These are phyloP conservation scores for Typhlichthys eigenmanni DNA, from an alignment of 2,797 vertebrate species.

Conservation along the genomic window DNA sequence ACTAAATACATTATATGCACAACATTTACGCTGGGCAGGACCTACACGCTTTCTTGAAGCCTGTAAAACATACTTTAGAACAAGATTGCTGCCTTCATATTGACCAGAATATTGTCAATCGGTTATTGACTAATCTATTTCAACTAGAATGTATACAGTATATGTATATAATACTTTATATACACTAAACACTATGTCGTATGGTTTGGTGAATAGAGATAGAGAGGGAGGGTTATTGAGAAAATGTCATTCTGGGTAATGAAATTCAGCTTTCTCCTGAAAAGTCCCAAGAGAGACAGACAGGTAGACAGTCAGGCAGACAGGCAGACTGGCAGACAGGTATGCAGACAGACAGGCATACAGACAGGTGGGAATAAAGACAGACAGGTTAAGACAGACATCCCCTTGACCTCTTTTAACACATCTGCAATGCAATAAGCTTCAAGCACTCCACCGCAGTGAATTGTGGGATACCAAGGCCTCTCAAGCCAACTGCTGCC, in stretches of 20 bases:
- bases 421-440: slow-evolving; percentile 58
- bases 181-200: background rate
- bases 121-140: slow-evolving; percentile 1
- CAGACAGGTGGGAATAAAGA: background rate
- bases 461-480: slow-evolving; percentile 44
- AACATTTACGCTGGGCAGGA: too few species aligned
- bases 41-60: too few species aligned
- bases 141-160: slow-evolving; percentile 29
- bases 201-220: background rate
- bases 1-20: too few species aligned
- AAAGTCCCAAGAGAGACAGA: background rate
- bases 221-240: background rate
- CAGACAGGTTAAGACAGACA: background rate
- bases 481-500: slow-evolving; percentile 34
- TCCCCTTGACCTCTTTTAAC: slow-evolving; percentile 45
- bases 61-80: too few species aligned
- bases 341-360: background rate
- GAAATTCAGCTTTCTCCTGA: slow-evolving; percentile 2
- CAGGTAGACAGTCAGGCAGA: background rate
- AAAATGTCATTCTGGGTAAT: slow-evolving; percentile 4
- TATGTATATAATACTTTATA: background rate
- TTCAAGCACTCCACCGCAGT: slow-evolving; percentile 18
- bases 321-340: background rate
- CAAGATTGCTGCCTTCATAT: too few species aligned
- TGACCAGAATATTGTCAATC: too few species aligned